Conservation (phyloP, 2,888 invertebrate genomes). For the Mythimna impura region DNA sequence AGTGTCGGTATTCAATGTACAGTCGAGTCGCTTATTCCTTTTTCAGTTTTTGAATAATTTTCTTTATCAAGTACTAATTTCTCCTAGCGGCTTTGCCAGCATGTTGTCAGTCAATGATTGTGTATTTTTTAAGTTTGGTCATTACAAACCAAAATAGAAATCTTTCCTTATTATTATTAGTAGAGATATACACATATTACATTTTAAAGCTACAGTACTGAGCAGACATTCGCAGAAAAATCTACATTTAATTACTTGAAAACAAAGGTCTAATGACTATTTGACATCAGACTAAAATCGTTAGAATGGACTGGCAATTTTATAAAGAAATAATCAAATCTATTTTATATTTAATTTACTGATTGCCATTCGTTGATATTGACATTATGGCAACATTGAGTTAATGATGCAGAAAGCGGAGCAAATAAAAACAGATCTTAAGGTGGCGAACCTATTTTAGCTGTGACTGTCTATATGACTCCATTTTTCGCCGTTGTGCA, state of each 20-base stretch:
- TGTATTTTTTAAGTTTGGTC: no score
- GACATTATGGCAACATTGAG: not conserved
- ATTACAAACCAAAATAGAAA: no score
- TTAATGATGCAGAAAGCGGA: not conserved
- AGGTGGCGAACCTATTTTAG: not conserved
- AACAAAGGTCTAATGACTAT: not conserved
- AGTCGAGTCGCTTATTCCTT: not conserved
- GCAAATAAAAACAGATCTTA: not conserved
- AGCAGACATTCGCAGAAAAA: not conserved
- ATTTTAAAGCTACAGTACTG: no score
- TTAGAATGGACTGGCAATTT: not conserved
- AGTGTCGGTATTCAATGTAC: conserved; percentile 54
- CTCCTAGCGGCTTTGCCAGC: no score
- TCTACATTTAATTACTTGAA: not conserved
- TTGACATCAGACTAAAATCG: not conserved
- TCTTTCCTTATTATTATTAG: no score
- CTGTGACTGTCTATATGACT: conserved; percentile 18
- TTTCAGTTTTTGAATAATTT: no score
- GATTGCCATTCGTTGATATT: not conserved
- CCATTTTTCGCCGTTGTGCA: conserved; percentile 51
- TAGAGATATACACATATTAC: no score
- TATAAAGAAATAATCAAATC: not conserved
- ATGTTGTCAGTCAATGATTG: no score
- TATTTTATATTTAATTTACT: not conserved
- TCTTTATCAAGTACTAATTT: no score